These are phyloP conservation scores for Hemistola chrysoprasaria DNA, from an alignment of 2,888 invertebrate genomes.

Conservation along the genomic window DNA sequence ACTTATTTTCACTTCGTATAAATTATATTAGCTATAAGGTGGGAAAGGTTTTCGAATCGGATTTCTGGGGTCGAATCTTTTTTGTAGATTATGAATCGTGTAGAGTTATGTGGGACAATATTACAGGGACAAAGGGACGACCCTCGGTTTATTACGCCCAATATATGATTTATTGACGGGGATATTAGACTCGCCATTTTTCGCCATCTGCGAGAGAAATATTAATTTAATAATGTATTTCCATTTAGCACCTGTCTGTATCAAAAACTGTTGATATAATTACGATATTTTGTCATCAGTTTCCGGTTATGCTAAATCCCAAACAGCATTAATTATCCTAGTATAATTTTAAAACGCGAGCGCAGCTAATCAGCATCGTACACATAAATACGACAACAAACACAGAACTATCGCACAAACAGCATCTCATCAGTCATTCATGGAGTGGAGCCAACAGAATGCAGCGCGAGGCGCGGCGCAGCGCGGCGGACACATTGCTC, in stretches of 20 bases:
- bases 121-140: slow-evolving; percentile 42
- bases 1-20: slow-evolving; percentile 2
- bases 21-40: slow-evolving; percentile 11
- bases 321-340: neutral
- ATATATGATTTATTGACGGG: slow-evolving; percentile 60
- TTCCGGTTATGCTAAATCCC: neutral
- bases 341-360: slow-evolving; percentile 15
- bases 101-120: slow-evolving; percentile 39
- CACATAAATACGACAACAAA: slow-evolving; percentile 31
- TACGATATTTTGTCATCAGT: too few relatives aligned
- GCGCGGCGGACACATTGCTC: slow-evolving; percentile 36
- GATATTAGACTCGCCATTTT: slow-evolving; percentile 41
- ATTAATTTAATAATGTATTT: slow-evolving; percentile 21
- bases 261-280: too few relatives aligned
- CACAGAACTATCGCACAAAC: slow-evolving; percentile 33
- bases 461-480: slow-evolving; percentile 11
- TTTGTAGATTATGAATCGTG: slow-evolving; percentile 27
- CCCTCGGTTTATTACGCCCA: slow-evolving; percentile 54
- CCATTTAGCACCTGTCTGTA: neutral
- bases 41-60: slow-evolving; percentile 18
- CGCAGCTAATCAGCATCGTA: slow-evolving; percentile 22
- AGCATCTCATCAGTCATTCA: slow-evolving; percentile 38
- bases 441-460: slow-evolving; percentile 29
- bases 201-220: slow-evolving; percentile 25
- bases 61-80: slow-evolving; percentile 21